phyloP scores from a whole-genome alignment of 1,140 invertebrate genomes.

The Heterodera schachtii region DNA sequence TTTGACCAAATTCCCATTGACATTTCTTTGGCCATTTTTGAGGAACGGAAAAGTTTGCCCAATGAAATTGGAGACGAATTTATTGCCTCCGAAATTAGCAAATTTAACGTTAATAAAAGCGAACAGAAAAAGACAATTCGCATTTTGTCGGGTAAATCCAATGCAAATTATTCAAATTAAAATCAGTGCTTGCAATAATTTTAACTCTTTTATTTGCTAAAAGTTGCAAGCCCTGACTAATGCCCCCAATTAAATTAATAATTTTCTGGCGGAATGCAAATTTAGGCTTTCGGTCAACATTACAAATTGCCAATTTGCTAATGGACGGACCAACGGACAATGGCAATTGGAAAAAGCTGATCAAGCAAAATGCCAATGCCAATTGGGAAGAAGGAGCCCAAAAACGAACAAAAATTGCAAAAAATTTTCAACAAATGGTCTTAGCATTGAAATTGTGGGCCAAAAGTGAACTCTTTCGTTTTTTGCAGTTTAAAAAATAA shows the following conservation, averaged over 20 bases:
- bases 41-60: not conserved
- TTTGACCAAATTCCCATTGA: not conserved
- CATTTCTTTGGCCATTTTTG: not conserved
- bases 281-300: not conserved
- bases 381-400: not conserved
- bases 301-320: not conserved
- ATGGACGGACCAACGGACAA: not conserved
- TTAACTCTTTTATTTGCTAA: too few relatives aligned
- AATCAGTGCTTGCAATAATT: too few relatives aligned
- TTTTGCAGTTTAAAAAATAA: not conserved
- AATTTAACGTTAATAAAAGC: not conserved
- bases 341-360: not conserved
- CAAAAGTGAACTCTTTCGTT: not conserved
- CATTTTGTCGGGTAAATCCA: not conserved
- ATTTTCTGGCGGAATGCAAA: too few relatives aligned
- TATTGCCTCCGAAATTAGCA: not conserved
- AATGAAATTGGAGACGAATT: not conserved
- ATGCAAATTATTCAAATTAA: too few relatives aligned
- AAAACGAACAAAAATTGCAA: slow-evolving; percentile 1
- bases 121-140: not conserved
- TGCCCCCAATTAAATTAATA: too few relatives aligned
- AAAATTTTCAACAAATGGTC: not conserved
- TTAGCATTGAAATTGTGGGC: not conserved
- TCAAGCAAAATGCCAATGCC: not conserved
- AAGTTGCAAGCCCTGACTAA: too few relatives aligned